phyloP scores from a whole-genome alignment of 2,888 invertebrate species.

The Idaea biselata region DNA sequence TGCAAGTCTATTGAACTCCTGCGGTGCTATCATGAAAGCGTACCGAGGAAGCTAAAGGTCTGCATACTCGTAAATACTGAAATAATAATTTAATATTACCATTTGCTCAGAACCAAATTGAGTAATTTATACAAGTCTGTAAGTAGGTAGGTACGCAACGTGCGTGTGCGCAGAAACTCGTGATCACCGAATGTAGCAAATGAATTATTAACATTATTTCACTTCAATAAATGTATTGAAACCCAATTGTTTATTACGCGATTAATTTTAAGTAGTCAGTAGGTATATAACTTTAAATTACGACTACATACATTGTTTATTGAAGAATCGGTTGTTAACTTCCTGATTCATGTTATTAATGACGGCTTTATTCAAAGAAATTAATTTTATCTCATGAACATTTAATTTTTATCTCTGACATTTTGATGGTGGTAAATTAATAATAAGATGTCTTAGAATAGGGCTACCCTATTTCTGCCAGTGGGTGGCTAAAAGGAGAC shows the following conservation, averaged over 20 bases:
- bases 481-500: no score
- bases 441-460: no score
- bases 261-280: constrained; percentile 5
- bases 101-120: constrained; percentile 67
- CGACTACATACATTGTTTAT: neutral
- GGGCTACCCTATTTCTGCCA: no score
- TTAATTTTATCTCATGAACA: neutral
- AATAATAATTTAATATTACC: constrained; percentile 69
- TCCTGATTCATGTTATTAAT: constrained; percentile 1
- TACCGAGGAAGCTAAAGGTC: constrained; percentile 56
- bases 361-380: neutral
- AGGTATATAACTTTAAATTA: neutral
- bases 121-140: constrained; percentile 66
- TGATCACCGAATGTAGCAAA: constrained; percentile 32
- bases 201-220: constrained; percentile 47
- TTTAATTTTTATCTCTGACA: neutral
- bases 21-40: constrained; percentile 46
- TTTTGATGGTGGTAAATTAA: neutral
- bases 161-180: constrained; percentile 18
- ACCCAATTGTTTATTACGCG: constrained; percentile 23
- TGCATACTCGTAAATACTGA: constrained; percentile 39
- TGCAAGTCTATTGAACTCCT: constrained; percentile 38
- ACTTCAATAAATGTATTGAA: constrained; percentile 16
- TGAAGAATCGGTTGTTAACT: neutral
- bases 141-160: constrained; percentile 30